Percentiles rank a stretch among this genome's conserved stretches.
Evolutionary conservation across 1,140 invertebrate species (phyloP).

Genomic region (Paralvinella palmiformis): DNA sequence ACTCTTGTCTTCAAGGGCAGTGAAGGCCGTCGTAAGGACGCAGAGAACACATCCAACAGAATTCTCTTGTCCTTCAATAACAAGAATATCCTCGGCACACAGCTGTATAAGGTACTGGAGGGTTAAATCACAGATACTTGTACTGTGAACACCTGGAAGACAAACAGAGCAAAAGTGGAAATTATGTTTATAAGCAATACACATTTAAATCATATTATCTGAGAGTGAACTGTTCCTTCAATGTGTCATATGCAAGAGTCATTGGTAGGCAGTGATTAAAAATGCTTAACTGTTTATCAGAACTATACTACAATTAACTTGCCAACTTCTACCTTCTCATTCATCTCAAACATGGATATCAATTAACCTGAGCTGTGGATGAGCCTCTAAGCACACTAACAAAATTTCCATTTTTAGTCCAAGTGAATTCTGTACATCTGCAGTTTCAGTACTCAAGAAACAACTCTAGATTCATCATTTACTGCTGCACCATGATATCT

Average conservation of each 20-base stretch:
- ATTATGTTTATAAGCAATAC: background rate
- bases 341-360: too few species aligned
- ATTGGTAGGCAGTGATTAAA: background rate
- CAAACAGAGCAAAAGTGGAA: background rate
- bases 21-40: background rate
- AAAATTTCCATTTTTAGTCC: too few species aligned
- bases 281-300: too few species aligned
- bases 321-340: too few species aligned
- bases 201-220: background rate
- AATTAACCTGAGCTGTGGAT: too few species aligned
- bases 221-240: background rate
- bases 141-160: background rate
- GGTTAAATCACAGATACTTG: background rate
- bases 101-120: background rate
- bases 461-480: too few species aligned
- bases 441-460: too few species aligned
- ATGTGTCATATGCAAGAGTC: background rate
- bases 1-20: background rate
- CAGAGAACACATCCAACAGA: background rate
- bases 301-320: too few species aligned
- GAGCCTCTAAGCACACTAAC: too few species aligned
- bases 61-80: background rate
- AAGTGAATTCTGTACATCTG: too few species aligned
- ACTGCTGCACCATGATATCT: too few species aligned
- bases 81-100: background rate